phyloP scores from a whole-genome alignment of 2,113 vertebrate species.

The Ammodytes dubius region DNA sequence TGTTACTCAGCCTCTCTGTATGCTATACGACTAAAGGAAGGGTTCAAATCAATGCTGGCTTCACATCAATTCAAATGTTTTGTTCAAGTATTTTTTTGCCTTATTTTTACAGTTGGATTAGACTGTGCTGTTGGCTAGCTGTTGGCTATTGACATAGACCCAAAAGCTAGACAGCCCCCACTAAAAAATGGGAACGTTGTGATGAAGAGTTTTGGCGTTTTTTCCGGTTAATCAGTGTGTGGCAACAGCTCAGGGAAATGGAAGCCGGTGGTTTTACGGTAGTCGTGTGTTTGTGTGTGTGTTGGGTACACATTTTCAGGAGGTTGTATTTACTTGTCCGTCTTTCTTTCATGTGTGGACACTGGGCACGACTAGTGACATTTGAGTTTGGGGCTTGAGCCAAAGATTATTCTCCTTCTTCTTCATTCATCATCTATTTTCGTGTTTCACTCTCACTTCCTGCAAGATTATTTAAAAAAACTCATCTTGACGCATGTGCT shows the following conservation, averaged over 20 bases:
- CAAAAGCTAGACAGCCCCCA: conserved; percentile 36
- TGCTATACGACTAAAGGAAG: conserved; percentile 30
- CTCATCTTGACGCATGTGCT: conserved; percentile 76
- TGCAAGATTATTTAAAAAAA: conserved; percentile 48
- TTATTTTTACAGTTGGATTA: conserved; percentile 74
- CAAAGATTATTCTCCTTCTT: conserved; percentile 78
- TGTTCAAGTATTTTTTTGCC: conserved; percentile 67
- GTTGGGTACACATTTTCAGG: conserved; percentile 31
- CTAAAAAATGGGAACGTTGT: conserved; percentile 9
- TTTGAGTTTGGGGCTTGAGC: conserved; percentile 79
- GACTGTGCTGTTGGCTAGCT: conserved; percentile 49
- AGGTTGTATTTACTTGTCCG: conserved; percentile 56
- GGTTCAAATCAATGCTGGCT: conserved; percentile 28
- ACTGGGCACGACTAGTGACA: conserved; percentile 64
- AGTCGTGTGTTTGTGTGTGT: conserved; percentile 17
- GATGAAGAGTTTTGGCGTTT: conserved; percentile 10
- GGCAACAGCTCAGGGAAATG: conserved; percentile 81
- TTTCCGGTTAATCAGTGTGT: conserved; percentile 52
- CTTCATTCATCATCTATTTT: conserved; percentile 50
- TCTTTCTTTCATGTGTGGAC: conserved; percentile 61
- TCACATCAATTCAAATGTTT: conserved; percentile 42
- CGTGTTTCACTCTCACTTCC: conserved; percentile 55
- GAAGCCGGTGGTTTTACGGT: conserved; percentile 53
- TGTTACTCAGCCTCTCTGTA: conserved; percentile 23
- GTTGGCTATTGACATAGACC: conserved; percentile 16